Percentiles rank a stretch among this genome's conserved stretches.
Evolutionary conservation across 2,888 invertebrate genomes (phyloP).

Genomic region (Hipparchia sbordonii): DNA sequence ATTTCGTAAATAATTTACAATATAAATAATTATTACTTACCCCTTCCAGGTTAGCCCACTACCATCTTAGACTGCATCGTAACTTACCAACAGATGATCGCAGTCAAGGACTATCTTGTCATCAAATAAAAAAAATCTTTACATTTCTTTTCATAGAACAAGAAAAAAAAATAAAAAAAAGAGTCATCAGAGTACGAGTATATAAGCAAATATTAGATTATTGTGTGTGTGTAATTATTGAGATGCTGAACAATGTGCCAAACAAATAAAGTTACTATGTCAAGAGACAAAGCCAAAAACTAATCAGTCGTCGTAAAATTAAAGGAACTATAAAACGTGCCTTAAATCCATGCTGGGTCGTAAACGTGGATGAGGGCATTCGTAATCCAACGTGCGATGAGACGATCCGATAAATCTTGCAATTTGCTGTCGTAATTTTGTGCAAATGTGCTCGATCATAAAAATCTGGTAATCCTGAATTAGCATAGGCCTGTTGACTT

Average conservation of each 20-base stretch:
- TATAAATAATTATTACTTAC: no score
- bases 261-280: slow-evolving; percentile 7
- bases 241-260: slow-evolving; percentile 1
- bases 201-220: no score
- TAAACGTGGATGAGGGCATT: slow-evolving; percentile 64
- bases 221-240: neutral
- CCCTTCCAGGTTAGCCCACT: no score
- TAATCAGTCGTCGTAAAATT: slow-evolving; percentile 63
- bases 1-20: no score
- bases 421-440: slow-evolving; percentile 56
- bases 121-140: no score
- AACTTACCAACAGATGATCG: no score
- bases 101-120: no score
- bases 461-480: slow-evolving; percentile 41
- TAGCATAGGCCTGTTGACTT: slow-evolving; percentile 26
- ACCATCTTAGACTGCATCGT: no score
- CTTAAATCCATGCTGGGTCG: slow-evolving; percentile 54
- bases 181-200: no score
- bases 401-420: slow-evolving; percentile 57
- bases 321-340: slow-evolving; percentile 62
- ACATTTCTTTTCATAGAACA: no score
- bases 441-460: slow-evolving; percentile 49
- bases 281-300: slow-evolving; percentile 40
- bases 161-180: no score
- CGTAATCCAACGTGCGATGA: slow-evolving; percentile 57